Base-by-base conservation (phyloP, 2,888 invertebrate species). In the Cheilosia impressa region DNA sequence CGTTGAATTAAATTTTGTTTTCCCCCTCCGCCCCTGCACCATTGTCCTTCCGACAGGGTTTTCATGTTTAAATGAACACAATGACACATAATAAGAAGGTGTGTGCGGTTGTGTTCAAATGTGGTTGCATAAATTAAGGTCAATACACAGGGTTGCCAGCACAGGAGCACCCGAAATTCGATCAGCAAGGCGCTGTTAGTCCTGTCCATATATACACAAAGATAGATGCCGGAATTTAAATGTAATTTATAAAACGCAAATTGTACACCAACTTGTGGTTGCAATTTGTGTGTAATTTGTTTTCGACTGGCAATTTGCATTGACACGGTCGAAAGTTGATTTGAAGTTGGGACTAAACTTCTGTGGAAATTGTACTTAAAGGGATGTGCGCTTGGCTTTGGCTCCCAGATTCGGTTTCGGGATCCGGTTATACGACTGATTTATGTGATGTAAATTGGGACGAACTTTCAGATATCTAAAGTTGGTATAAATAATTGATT, bases 121-220 rank as follows among this genome's bases (percentile, higher is more conserved):
- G 69, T 75, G 84, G 75, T 65, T 80, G 80, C 80, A 84, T 84
- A 84, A 84, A 80, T 84, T 84, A 84, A 80, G 84, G 84, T 79
- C 80, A 85, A 76, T 55, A 71, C 58, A 62, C 24, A 60, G 50
- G 55, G 60, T 53, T 62, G 41, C 53, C 45, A 45, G 50, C 10
- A 52, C 15, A 60, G 27, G 24, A 52, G 47, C n/a, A 27, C 27
- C 27, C 31, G 9, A 9, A 22, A 22, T 7, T 31, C 17, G 38
- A 24, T 38, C 6, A 31, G 41, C n/a, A 52, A 4, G 22, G 15
- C 15, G 2, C 5, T 22, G 4, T 41, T 41, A 22, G 13, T 17
- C 38, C 63, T 45, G 43, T 3, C 13, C n/a, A 52, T 19, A 34
- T 27, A 43, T 19, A 34, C 41, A 43, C 1, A n/a, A 9, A 38